Base-by-base conservation (phyloP, 2,888 invertebrate species). In the Craniophora ligustri region DNA sequence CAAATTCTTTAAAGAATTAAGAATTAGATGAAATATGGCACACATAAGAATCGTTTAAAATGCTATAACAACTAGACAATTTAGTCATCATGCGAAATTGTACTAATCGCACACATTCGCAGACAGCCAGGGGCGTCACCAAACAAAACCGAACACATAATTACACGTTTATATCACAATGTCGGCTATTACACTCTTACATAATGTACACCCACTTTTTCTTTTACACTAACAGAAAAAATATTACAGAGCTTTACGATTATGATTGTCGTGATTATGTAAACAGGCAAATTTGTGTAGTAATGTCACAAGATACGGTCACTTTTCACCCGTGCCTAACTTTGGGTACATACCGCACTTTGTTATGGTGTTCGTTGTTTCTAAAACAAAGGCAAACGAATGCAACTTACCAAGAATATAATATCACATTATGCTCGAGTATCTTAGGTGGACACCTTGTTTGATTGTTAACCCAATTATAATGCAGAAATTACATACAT, bases 131-230 rank as follows among this genome's bases (percentile, higher is more conserved):
- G 34, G 47, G 47, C 64, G 54, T 63, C 65, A 57, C 45, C 66
- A 30, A 36, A 38, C 62, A 71, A 73, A 71, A 64, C 71, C n/a
- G 76, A 76, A 76, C 61, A 74, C 45, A 49, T 74, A 71, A 77
- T 75, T 69, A 58, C 30, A 40, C 50, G 57, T 67, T 72, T 67
- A 63, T 62, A 61, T 55, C 41, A 57, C 61, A 65, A 63, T 60
- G 60, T 38, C 39, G 21, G 41, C 57, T 34, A 75, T 77, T 61
- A 75, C 46, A 39, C 18, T 16, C 32, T 58, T 66, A 40, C 5
- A 16, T 55, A 64, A 72, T 36, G 40, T 63, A 59, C 46, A 49
- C 55, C 47, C 65, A 73, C 72, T 69, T 65, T 72, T 70, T 55
- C 71, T 70, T 69, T 72, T 48, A 41, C 38, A 61, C 63, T 57